Conservation (phyloP, 2,888 invertebrate genomes). For the Drosophila meridiana region DNA sequence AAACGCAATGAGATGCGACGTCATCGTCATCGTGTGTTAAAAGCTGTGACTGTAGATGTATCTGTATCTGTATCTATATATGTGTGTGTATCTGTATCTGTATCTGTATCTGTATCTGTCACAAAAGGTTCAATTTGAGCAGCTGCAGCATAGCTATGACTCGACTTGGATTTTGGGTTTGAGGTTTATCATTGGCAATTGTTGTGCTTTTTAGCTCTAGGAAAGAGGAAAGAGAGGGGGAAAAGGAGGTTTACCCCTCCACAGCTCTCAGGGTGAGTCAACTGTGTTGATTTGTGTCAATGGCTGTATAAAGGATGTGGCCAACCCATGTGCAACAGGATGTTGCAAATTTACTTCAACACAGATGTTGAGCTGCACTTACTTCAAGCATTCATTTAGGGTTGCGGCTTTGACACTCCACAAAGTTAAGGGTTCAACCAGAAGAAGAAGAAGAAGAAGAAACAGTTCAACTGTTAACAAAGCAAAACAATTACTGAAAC, state of each 20-base stretch:
- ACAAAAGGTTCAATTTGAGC: conserved; percentile 38
- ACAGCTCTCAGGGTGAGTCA: conserved; percentile 26
- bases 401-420: conserved; percentile 30
- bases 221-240: conserved; percentile 12
- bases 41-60: conserved; percentile 39
- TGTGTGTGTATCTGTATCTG: not conserved
- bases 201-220: conserved; percentile 18
- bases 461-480: conserved; percentile 11
- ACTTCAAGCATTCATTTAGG: conserved; percentile 26
- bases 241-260: not conserved
- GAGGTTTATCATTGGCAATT: conserved; percentile 16
- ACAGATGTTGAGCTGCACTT: conserved; percentile 53
- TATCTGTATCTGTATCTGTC: conserved; percentile 20
- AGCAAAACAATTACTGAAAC: conserved; percentile 47
- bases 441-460: not conserved
- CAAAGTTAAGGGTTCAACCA: conserved; percentile 58
- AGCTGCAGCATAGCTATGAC: conserved; percentile 49
- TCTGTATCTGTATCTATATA: conserved; percentile 29
- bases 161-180: conserved; percentile 18
- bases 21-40: conserved; percentile 32
- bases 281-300: conserved; percentile 37
- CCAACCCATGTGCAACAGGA: conserved; percentile 64
- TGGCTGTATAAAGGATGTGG: conserved; percentile 38
- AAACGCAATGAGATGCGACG: conserved; percentile 31
- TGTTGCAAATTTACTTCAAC: conserved; percentile 65